Conservation (phyloP, 2,888 invertebrate species). For the Seira ritae region DNA sequence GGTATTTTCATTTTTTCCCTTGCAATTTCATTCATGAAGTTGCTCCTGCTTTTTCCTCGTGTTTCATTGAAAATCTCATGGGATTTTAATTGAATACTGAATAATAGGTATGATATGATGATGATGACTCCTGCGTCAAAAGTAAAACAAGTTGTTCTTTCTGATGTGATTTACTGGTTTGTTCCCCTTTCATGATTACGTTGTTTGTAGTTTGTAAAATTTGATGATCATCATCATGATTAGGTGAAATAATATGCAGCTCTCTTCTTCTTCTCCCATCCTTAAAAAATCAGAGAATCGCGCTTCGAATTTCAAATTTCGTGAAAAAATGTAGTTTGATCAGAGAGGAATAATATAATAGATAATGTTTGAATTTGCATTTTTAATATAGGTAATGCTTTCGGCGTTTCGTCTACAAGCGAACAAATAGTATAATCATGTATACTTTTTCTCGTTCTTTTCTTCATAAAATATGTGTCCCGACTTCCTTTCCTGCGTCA, state of each 20-base stretch:
- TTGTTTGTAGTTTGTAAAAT: no score
- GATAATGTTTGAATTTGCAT: no score
- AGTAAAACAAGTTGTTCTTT: neutral
- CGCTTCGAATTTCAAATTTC: neutral
- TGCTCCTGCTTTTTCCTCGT: neutral
- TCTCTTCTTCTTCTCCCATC: no score
- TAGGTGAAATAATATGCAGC: no score
- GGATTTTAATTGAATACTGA: constrained; percentile 4
- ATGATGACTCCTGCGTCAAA: neutral
- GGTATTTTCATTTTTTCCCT: neutral
- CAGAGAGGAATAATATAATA: neutral
- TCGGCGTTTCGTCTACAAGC: neutral
- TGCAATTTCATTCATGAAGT: neutral
- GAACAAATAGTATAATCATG: neutral
- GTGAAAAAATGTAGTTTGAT: constrained; percentile 14
- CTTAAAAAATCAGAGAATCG: neutral
- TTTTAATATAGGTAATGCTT: neutral
- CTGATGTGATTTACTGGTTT: no score
- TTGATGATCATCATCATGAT: no score
- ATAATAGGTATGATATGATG: neutral
- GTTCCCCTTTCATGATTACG: no score
- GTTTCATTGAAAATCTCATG: neutral
- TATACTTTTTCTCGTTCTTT: neutral
- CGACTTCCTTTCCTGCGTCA: neutral
- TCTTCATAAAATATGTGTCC: neutral